phyloP scores from a whole-genome alignment of 2,113 vertebrate genomes.

The Tapirus terrestris region DNA sequence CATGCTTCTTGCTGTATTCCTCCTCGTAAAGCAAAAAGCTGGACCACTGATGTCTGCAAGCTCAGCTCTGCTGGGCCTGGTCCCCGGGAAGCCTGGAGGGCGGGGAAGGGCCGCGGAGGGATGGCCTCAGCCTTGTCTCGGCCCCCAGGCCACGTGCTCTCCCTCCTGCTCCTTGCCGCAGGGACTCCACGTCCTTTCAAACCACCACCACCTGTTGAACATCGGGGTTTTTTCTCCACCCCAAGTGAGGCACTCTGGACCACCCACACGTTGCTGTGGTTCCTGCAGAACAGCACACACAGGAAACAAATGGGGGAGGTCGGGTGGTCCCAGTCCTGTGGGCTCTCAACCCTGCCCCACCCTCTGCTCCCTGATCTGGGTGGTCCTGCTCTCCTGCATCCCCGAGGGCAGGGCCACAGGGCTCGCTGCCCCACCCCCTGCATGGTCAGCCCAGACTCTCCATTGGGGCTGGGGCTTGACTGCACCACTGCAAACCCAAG shows the following conservation, averaged over 20 bases:
- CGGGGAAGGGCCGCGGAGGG: accelerated
- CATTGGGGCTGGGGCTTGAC: accelerated
- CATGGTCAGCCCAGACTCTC: background rate
- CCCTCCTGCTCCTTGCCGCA: background rate
- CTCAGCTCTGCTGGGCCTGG: accelerated
- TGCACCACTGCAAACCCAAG: background rate
- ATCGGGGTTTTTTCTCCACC: background rate
- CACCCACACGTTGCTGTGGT: accelerated
- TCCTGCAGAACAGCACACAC: background rate
- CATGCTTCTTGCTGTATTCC: accelerated
- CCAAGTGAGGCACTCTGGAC: accelerated
- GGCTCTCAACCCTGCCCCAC: accelerated
- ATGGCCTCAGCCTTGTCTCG: accelerated
- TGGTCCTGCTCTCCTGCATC: accelerated
- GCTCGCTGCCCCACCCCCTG: accelerated
- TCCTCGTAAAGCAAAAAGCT: background rate
- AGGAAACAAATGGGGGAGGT: accelerated
- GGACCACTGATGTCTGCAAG: accelerated
- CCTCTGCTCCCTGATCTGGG: background rate
- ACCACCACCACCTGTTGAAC: accelerated
- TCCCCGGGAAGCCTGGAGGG: background rate
- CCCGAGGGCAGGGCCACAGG: background rate
- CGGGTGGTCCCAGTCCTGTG: accelerated
- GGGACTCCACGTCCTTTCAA: background rate
- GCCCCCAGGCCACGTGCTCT: accelerated